Conservation (phyloP, 2,888 invertebrate genomes). For the Dysmachus trigonus region DNA sequence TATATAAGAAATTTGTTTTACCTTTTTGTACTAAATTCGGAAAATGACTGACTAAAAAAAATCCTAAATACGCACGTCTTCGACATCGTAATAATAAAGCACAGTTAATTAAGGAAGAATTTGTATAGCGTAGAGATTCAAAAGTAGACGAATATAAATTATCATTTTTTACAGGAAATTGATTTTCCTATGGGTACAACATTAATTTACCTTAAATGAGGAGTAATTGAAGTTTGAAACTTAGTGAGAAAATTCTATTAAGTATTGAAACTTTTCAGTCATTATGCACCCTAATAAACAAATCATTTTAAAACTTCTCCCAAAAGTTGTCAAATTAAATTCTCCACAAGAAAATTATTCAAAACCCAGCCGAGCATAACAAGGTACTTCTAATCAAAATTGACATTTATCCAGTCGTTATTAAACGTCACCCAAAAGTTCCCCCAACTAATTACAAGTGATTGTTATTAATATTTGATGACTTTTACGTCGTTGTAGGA, state of each 20-base stretch:
- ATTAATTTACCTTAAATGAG: not conserved
- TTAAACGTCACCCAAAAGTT: not conserved
- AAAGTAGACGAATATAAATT: not conserved
- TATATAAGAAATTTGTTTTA: too few relatives aligned
- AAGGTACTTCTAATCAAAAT: not conserved
- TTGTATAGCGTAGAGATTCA: not conserved
- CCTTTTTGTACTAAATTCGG: too few relatives aligned
- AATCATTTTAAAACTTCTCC: not conserved
- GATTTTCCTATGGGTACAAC: not conserved
- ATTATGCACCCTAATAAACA: not conserved
- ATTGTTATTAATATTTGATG: slow-evolving; percentile 11
- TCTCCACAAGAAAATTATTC: not conserved
- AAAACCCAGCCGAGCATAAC: not conserved
- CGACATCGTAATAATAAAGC: too few relatives aligned
- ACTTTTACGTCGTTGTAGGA: slow-evolving; percentile 9
- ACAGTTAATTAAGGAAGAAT: too few relatives aligned
- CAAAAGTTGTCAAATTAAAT: not conserved
- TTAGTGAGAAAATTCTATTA: not conserved
- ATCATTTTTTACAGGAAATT: not conserved
- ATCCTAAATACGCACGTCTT: too few relatives aligned
- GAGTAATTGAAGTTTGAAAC: not conserved
- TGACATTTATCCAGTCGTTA: slow-evolving; percentile 2
- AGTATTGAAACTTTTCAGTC: not conserved
- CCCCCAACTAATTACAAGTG: slow-evolving; percentile 13
- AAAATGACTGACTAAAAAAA: too few relatives aligned